Base-by-base conservation (phyloP, 2,797 vertebrate genomes). In the Macroramphosus scolopax region DNA sequence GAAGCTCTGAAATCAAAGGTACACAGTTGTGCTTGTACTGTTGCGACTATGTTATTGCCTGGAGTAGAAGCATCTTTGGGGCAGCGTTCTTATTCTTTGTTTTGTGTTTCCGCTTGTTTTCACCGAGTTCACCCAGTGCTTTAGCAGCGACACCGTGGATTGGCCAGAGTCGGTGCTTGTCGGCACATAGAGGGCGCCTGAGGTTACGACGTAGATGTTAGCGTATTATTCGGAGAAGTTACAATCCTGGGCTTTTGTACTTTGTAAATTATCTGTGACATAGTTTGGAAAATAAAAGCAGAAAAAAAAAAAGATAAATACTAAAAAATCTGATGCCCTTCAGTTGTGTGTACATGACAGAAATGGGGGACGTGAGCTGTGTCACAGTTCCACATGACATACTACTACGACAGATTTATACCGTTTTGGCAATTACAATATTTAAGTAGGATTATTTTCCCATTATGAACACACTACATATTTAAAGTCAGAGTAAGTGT, bases 221-320 rank as follows among this genome's bases (percentile, higher is more conserved):
- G 45, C 15, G n/a, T 11, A 16, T 57, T 51, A 36, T 51, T 52
- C 43, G 25, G 52, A 60, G 44, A 44, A 60, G 59, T 48, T 54
- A 32, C 43, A 63, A 57, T 73, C 51, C 55, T 36, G 37, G 62
- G 22, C 44, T 52, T 76, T 57, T 51, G 52, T 62, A 34, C 37
- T 75, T 82, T 87, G 81, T 87, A 82, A 82, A 80, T 77, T 25
- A 20, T 69, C 66, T 68, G 43, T 64, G 62, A 71, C 41, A 51
- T 60, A 26, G 76, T 74, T 70, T 55, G 31, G 41, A 47, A 50
- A 57, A 63, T 42, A 42, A 28, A 71, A 67, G 44, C 72, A 41
- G 45, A 34, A 46, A 38, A 60, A 26, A 59, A n/a, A 24, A 16
- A 3, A 25, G 24, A 15, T n/a, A 16, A 17, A 37, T 55, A 35